A percentile compares a stretch with the other conserved stretches of the same genome.
Conservation (phyloP, 2,113 vertebrate species). For the Phylloscopus trochilus region DNA sequence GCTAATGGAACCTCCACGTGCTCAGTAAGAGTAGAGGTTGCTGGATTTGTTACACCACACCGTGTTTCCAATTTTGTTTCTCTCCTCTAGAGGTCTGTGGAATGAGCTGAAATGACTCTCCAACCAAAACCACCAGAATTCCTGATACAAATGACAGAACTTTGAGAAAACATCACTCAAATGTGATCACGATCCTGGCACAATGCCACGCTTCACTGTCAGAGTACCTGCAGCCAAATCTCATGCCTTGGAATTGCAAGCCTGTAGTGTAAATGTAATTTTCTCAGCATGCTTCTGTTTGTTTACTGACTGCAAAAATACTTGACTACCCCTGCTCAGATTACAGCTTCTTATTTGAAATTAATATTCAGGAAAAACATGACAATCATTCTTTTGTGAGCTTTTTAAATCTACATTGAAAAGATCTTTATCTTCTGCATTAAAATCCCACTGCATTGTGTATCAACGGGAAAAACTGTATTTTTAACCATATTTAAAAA, state of each 20-base stretch:
- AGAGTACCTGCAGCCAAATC: neutral
- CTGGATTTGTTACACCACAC: slow-evolving; percentile 32
- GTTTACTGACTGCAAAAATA: neutral
- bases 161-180: neutral
- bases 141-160: neutral
- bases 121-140: neutral
- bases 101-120: slow-evolving; percentile 16
- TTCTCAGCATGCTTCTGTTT: neutral
- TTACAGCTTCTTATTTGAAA: neutral
- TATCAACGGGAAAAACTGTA: neutral
- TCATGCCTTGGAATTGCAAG: neutral
- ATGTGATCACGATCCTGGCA: neutral
- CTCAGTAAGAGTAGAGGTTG: neutral
- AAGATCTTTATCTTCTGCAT: neutral
- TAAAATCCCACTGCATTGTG: neutral
- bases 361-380: neutral
- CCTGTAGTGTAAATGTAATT: neutral
- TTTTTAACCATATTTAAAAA: neutral
- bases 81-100: neutral
- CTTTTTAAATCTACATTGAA: neutral
- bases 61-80: neutral
- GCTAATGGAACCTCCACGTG: slow-evolving; percentile 14
- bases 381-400: neutral
- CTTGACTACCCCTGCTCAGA: neutral
- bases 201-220: neutral